These are phyloP conservation scores for Lomographa bimaculata DNA, from an alignment of 2,888 invertebrate genomes.

Conservation along the genomic window DNA sequence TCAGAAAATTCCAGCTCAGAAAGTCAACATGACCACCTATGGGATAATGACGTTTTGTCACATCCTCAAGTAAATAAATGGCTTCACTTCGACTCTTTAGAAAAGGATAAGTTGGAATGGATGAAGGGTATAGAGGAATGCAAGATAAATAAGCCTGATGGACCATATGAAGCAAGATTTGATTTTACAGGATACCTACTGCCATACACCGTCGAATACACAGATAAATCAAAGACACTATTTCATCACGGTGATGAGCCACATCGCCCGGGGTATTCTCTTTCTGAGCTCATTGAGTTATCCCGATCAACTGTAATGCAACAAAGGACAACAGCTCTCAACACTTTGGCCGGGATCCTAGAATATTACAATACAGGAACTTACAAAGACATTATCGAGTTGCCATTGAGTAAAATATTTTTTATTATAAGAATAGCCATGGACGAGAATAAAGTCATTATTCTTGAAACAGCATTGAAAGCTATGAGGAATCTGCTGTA, in stretches of 20 bases:
- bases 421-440: constrained; percentile 92
- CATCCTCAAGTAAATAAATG: constrained; percentile 87
- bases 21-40: constrained; percentile 49
- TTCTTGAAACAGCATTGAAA: constrained; percentile 89
- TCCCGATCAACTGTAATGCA: constrained; percentile 90
- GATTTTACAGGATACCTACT: constrained; percentile 91
- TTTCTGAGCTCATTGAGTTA: constrained; percentile 93
- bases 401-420: constrained; percentile 90
- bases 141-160: constrained; percentile 78
- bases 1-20: too few species aligned
- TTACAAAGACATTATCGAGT: constrained; percentile 89
- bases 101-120: constrained; percentile 95
- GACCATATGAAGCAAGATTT: constrained; percentile 91
- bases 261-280: constrained; percentile 94
- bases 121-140: constrained; percentile 87
- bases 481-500: constrained; percentile 90
- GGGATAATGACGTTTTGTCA: constrained; percentile 84
- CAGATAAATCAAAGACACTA: constrained; percentile 84
- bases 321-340: constrained; percentile 92
- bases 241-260: constrained; percentile 98
- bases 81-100: constrained; percentile 94
- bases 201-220: constrained; percentile 86
- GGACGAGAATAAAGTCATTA: constrained; percentile 90
- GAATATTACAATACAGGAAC: constrained; percentile 89
- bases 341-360: constrained; percentile 90